Evolutionary conservation across 2,888 invertebrate species (phyloP).

Genomic region (Sminthurides aquaticus): DNA sequence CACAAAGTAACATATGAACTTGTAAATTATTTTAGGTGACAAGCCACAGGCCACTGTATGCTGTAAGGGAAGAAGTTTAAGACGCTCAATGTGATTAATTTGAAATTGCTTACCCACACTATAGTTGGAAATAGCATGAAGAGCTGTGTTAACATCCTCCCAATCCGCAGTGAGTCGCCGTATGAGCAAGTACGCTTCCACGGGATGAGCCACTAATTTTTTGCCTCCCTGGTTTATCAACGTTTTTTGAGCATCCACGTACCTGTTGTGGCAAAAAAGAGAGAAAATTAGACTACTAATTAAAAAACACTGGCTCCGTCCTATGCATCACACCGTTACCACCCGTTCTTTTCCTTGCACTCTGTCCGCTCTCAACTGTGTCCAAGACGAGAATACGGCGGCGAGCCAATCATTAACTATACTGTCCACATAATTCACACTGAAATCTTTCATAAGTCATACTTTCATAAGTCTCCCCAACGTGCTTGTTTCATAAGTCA

Average conservation of each 20-base stretch:
- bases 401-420: too few species aligned
- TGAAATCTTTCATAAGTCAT: too few species aligned
- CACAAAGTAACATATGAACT: neutral
- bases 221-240: constrained; percentile 34
- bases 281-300: neutral
- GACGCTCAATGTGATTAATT: neutral
- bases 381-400: too few species aligned
- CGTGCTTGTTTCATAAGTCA: too few species aligned
- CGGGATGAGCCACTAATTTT: constrained; percentile 45
- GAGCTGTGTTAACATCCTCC: constrained; percentile 44
- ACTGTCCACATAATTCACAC: too few species aligned
- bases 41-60: neutral
- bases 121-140: constrained; percentile 43
- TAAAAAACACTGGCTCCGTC: too few species aligned
- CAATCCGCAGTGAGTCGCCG: constrained; percentile 46
- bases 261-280: constrained; percentile 26
- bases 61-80: neutral
- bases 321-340: too few species aligned
- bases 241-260: constrained; percentile 39
- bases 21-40: neutral
- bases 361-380: too few species aligned
- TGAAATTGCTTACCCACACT: constrained; percentile 39
- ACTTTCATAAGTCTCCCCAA: too few species aligned
- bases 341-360: too few species aligned
- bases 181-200: constrained; percentile 46